These are phyloP conservation scores for Sciurus carolinensis DNA, from an alignment of 2,797 vertebrate genomes.

Conservation along the genomic window DNA sequence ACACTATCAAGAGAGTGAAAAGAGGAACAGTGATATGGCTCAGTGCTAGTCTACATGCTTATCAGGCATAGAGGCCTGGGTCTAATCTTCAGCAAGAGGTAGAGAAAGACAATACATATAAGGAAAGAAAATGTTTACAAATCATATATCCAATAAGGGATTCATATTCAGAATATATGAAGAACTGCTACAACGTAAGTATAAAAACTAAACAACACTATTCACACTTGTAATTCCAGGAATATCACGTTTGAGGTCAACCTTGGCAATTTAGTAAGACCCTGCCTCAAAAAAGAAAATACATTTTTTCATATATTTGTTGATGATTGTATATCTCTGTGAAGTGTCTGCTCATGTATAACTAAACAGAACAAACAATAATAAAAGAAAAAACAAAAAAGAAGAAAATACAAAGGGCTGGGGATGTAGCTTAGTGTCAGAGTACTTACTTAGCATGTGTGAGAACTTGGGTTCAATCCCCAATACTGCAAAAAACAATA, in stretches of 20 bases:
- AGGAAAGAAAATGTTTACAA: neutral
- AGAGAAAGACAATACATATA: neutral
- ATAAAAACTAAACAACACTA: neutral
- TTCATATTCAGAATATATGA: neutral
- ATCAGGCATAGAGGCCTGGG: neutral
- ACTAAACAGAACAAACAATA: too few species aligned
- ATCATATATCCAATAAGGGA: slow-evolving; percentile 16
- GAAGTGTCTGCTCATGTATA: too few species aligned
- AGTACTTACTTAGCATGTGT: neutral
- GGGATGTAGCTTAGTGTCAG: neutral
- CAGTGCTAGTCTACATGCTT: neutral
- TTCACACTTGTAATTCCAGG: neutral
- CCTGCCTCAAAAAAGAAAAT: neutral
- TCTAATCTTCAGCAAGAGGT: neutral
- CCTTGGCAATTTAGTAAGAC: neutral
- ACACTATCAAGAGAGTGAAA: slow-evolving; percentile 4
- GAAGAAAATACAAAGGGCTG: neutral
- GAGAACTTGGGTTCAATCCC: neutral
- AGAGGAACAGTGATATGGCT: neutral
- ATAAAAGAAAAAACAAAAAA: neutral
- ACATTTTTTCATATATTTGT: too few species aligned
- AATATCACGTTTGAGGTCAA: neutral
- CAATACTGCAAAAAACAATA: too few species aligned
- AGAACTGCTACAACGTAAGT: neutral
- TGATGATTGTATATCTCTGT: too few species aligned